These are phyloP conservation scores for Lagorchestes hirsutus DNA, from an alignment of 2,797 vertebrate genomes.

Conservation along the genomic window DNA sequence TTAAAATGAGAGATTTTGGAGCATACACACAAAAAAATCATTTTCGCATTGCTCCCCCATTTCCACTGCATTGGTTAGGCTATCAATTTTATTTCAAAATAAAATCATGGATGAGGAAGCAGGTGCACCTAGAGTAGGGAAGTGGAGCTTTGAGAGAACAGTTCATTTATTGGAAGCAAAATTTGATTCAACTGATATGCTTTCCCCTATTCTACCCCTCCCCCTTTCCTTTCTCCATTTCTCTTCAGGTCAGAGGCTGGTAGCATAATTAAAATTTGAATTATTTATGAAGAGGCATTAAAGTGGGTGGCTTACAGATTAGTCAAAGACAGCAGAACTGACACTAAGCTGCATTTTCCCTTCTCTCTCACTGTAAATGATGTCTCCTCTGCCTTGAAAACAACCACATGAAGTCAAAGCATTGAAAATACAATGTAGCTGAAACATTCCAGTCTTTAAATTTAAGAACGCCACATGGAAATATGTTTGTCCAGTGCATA, in stretches of 20 bases:
- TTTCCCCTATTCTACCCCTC: slow-evolving; percentile 64
- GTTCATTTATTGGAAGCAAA: slow-evolving; percentile 78
- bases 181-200: slow-evolving; percentile 79
- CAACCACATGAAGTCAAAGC: slow-evolving; percentile 57
- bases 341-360: slow-evolving; percentile 80
- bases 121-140: slow-evolving; percentile 48
- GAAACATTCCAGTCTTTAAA: slow-evolving; percentile 34
- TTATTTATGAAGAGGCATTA: slow-evolving; percentile 92
- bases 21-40: not conserved
- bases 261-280: slow-evolving; percentile 93
- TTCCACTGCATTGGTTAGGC: slow-evolving; percentile 5
- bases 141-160: slow-evolving; percentile 66
- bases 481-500: slow-evolving; percentile 9
- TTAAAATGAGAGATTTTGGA: fast-evolving
- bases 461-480: slow-evolving; percentile 16
- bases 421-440: slow-evolving; percentile 59
- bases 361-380: slow-evolving; percentile 73
- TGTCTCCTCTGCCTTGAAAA: slow-evolving; percentile 68
- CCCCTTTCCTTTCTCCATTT: slow-evolving; percentile 78
- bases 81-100: slow-evolving; percentile 64
- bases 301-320: slow-evolving; percentile 85
- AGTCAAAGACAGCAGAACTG: slow-evolving; percentile 83
- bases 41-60: slow-evolving; percentile 50
- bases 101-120: slow-evolving; percentile 64
- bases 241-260: slow-evolving; percentile 85